Base-by-base conservation (phyloP, 2,113 vertebrate genomes). In the Chrysemys picta region DNA sequence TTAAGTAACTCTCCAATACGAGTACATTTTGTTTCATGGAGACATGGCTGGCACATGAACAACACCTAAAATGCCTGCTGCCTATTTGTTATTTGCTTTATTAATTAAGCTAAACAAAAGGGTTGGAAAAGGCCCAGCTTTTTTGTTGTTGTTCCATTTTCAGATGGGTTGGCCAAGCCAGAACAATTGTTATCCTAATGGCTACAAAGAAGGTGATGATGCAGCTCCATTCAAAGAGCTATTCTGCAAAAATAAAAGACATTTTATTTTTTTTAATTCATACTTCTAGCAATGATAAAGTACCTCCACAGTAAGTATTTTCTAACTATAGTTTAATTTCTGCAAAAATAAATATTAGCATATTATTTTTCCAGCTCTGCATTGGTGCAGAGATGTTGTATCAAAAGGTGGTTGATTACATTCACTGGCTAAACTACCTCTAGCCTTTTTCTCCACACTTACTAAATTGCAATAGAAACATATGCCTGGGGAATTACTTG, bases 21-120 rank as follows among this genome's bases (percentile, higher is more conserved):
- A 85, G 96, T 95, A 95, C 97, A 95, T 97, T 96, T 96, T 97
- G 97, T 97, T 97, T 97, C 19, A 5, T 25, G 88, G 56, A 84
- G 89, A 88, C 92, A 87, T 14, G 94, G 96, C 69, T 97, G 97
- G 96, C 96, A 97, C 96, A 95, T 38, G 93, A 95, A 96, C 96
- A 97, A 85, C 96, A 96, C 92, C 97, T 97, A 79, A 97, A 95
- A 96, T 95, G 91, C 95, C 95, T 96, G 95, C 96, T 96, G 97
- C 97, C 95, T 97, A 96, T 97, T 97, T 97, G 96, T 93, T 95
- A 91, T 95, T 97, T 85, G 86, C 96, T 96, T 97, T 96, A 96
- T 97, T 97, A 97, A 97, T 97, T 97, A 96, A 96, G 97, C 93
- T 95, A 96, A 93, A 97, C 96, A 97, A 97, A 96, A 97, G 96